These are phyloP conservation scores for Irena cyanogastra DNA, from an alignment of 2,113 vertebrate genomes.

Conservation along the genomic window DNA sequence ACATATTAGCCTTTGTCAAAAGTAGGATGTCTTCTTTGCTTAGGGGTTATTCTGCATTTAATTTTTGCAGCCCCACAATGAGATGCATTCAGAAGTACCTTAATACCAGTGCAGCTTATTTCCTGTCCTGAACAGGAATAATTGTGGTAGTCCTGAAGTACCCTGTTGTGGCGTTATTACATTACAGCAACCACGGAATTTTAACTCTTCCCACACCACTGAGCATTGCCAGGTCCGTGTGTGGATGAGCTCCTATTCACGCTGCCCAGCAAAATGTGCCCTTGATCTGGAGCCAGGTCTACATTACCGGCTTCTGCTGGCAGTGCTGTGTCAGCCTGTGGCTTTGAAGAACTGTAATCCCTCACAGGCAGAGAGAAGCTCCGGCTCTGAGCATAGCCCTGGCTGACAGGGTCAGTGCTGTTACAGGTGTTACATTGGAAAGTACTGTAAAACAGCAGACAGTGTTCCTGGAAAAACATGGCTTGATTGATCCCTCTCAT, in stretches of 20 bases:
- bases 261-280: not conserved
- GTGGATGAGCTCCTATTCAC: not conserved
- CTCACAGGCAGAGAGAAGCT: not conserved
- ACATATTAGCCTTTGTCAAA: not conserved
- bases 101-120: not conserved
- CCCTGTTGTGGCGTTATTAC: not conserved
- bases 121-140: not conserved
- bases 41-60: not conserved
- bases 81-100: not conserved
- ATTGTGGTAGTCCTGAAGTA: not conserved
- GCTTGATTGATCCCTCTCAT: not conserved
- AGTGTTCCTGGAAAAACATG: not conserved
- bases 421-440: not conserved
- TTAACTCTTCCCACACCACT: not conserved
- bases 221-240: not conserved
- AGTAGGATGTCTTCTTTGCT: not conserved
- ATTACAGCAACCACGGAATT: not conserved
- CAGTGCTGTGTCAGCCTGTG: not conserved
- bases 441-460: not conserved
- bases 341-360: slow-evolving; percentile 23
- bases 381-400: not conserved
- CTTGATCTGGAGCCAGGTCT: slow-evolving; percentile 6
- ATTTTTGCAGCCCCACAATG: not conserved
- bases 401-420: not conserved
- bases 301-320: not conserved